Conservation (phyloP, 2,888 invertebrate species). For the Crioceris asparagi region DNA sequence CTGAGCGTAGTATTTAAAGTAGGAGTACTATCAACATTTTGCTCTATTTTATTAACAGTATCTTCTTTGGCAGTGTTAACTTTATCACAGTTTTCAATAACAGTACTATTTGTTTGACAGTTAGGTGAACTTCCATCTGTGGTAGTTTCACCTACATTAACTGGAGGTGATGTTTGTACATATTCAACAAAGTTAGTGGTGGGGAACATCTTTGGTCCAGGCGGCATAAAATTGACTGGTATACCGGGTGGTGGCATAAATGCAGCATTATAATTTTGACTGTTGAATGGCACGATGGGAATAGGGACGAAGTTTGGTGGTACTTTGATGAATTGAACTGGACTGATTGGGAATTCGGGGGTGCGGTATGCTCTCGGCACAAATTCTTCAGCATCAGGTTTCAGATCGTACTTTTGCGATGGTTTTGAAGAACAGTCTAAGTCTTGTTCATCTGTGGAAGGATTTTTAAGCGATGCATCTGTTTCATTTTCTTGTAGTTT, state of each 20-base stretch:
- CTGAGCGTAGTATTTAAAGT: slow-evolving; percentile 12
- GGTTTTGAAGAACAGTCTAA: slow-evolving; percentile 3
- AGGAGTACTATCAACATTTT: slow-evolving; percentile 12
- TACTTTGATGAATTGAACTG: slow-evolving; percentile 29
- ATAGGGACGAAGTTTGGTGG: slow-evolving; percentile 32
- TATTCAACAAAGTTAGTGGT: slow-evolving; percentile 27
- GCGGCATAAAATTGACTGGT: slow-evolving; percentile 31
- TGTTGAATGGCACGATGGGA: slow-evolving; percentile 28
- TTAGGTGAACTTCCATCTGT: slow-evolving; percentile 9
- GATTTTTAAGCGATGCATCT: neutral
- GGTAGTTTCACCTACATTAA: slow-evolving; percentile 9
- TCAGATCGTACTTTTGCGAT: slow-evolving; percentile 23
- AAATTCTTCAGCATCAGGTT: slow-evolving; percentile 39
- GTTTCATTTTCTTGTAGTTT: neutral
- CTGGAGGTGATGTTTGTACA: slow-evolving; percentile 15
- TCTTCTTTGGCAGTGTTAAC: slow-evolving; percentile 14
- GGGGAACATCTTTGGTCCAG: slow-evolving; percentile 22
- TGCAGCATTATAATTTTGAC: slow-evolving; percentile 23
- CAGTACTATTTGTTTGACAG: slow-evolving; percentile 4
- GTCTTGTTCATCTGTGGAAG: slow-evolving; percentile 3
- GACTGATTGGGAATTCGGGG: slow-evolving; percentile 20
- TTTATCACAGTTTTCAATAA: slow-evolving; percentile 13
- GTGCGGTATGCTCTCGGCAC: slow-evolving; percentile 33
- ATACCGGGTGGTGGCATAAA: slow-evolving; percentile 31
- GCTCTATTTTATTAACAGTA: slow-evolving; percentile 7